phyloP scores from a whole-genome alignment of 1,140 invertebrate species.

The Drosophila suzukii region DNA sequence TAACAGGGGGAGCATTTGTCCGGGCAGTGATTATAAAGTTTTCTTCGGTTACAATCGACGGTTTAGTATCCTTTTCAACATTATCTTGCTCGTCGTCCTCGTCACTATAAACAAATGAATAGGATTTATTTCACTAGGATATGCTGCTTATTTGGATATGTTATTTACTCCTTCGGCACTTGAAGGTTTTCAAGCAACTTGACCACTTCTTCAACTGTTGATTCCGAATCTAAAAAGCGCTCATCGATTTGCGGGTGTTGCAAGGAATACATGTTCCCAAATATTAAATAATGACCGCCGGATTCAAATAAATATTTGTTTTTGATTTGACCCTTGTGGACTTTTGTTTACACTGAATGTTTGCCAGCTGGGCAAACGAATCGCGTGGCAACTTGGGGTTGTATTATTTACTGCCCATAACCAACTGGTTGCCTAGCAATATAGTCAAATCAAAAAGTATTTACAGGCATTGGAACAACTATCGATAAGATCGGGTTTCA shows the following conservation, averaged over 20 bases:
- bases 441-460: neutral
- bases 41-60: slow-evolving; percentile 49
- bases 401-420: slow-evolving; percentile 26
- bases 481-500: slow-evolving; percentile 1
- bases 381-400: slow-evolving; percentile 21
- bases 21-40: slow-evolving; percentile 86
- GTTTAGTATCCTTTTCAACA: neutral
- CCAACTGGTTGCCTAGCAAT: slow-evolving; percentile 31
- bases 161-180: slow-evolving; percentile 44
- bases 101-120: slow-evolving; percentile 11
- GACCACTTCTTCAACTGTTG: slow-evolving; percentile 76
- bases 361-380: slow-evolving; percentile 38
- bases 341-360: slow-evolving; percentile 12
- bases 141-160: neutral
- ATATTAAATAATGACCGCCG: neutral
- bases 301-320: slow-evolving; percentile 18
- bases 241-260: slow-evolving; percentile 70
- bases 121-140: neutral
- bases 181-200: slow-evolving; percentile 60
- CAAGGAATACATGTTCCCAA: slow-evolving; percentile 56
- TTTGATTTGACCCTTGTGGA: slow-evolving; percentile 16
- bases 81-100: neutral
- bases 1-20: slow-evolving; percentile 85
- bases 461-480: neutral
- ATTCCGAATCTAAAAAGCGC: slow-evolving; percentile 66